Evolutionary conservation across 2,888 invertebrate species (phyloP), one percentile per base, ranked within the genome.

Genomic region (Lasius fuliginosus): DNA sequence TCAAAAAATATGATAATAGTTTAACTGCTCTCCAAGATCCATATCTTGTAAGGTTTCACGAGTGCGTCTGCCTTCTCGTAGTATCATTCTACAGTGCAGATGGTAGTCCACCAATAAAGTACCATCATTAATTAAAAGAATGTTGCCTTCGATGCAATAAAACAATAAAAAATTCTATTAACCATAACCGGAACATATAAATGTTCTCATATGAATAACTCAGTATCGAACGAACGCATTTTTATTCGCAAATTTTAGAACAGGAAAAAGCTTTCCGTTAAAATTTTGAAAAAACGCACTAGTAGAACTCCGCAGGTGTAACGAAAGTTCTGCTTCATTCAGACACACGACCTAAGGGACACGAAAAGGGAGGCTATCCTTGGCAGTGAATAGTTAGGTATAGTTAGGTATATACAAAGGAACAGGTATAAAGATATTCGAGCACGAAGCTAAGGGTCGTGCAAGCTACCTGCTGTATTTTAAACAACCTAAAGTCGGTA

Each of bases 21-120:
- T 86, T 86, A 82, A 84, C 84, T 83, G 85, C 42, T 73, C 81
- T n/a, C 8, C 49, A 53, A 53, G 49, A 53, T 83, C 42, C 81
- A 71, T 84, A 89, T 85, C 88, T 91, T 91, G 87, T 86, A 89
- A 85, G 92, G 91, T 91, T 93, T 93, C 93, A 84, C 89, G 33
- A 49, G 74, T 90, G 90, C 93, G 93, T 93, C 93, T 92, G 93
- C 88, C 84, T 89, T 87, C 87, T 83, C 84, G 86, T 75, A 87
- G 76, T 77, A 83, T 87, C 85, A n/a, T 18, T 6, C 84, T 85
- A 71, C 86, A 12, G 83, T 85, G 85, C 90, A 90, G 88, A 86
- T 90, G 89, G 87, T 85, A 82, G 23, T 23, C 23, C 23, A 73
- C 58, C 77, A 82, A 3, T 36, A 46, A 27, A 42, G 8, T 46